A percentile compares a stretch with the other conserved stretches of the same genome.
phyloP scores from a whole-genome alignment of 2,888 invertebrate species.

The Parochlus steinenii region DNA sequence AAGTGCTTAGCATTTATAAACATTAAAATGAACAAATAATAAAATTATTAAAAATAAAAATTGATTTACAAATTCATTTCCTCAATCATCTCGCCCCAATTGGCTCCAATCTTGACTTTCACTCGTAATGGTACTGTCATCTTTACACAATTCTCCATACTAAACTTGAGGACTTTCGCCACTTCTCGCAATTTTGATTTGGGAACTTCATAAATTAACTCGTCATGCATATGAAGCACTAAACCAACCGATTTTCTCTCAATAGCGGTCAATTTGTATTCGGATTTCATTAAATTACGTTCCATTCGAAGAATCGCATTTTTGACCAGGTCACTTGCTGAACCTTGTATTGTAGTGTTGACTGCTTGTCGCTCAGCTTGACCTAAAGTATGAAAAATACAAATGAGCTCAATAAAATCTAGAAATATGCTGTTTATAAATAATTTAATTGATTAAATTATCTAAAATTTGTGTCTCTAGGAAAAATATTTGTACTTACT shows the following conservation, averaged over 20 bases:
- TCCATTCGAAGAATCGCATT: conserved; percentile 72
- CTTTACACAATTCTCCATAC: conserved; percentile 63
- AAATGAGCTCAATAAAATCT: conserved; percentile 1
- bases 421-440: conserved; percentile 11
- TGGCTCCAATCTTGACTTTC: conserved; percentile 62
- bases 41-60: too few species aligned
- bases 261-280: conserved; percentile 17
- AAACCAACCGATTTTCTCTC: conserved; percentile 31
- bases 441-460: conserved; percentile 1
- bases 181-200: conserved; percentile 37
- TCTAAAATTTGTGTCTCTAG: too few species aligned
- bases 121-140: conserved; percentile 73
- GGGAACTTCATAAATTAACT: conserved; percentile 81
- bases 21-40: too few species aligned
- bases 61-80: too few species aligned
- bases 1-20: too few species aligned
- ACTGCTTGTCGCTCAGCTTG: conserved; percentile 92
- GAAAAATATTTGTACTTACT: conserved; percentile 31
- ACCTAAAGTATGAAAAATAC: conserved; percentile 29
- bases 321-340: conserved; percentile 92
- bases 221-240: conserved; percentile 89
- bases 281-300: conserved; percentile 33
- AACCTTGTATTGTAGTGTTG: conserved; percentile 90
- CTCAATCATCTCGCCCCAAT: conserved; percentile 47
- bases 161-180: conserved; percentile 45